Evolutionary conservation across 2,888 invertebrate species (phyloP).

Genomic region (Andrena chrysosceles): DNA sequence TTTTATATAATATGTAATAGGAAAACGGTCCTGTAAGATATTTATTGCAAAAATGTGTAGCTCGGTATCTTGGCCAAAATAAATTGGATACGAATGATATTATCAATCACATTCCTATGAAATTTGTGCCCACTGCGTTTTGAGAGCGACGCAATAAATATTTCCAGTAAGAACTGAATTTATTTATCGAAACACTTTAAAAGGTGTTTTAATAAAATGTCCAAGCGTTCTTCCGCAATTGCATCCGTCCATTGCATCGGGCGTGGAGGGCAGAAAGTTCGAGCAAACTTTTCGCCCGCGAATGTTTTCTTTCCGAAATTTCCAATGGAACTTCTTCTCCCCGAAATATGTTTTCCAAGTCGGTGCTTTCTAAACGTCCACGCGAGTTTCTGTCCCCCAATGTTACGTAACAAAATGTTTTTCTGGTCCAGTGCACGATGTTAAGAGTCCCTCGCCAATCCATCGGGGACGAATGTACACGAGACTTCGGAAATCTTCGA

Average conservation of each 20-base stretch:
- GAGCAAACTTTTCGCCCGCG: constrained; percentile 5
- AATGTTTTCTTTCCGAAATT: constrained; percentile 38
- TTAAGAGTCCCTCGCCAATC: constrained; percentile 47
- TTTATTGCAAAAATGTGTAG: too few species aligned
- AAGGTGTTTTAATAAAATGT: constrained; percentile 8
- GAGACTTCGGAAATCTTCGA: constrained; percentile 34
- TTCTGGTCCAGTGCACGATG: constrained; percentile 28
- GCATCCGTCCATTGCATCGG: neutral
- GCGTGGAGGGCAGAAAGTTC: constrained; percentile 2
- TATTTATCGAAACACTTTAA: neutral
- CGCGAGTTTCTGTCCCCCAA: constrained; percentile 29
- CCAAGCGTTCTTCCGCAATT: constrained; percentile 2
- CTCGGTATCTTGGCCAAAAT: too few species aligned
- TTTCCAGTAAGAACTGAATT: neutral
- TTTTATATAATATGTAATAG: too few species aligned
- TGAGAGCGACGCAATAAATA: neutral
- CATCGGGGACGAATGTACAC: constrained; percentile 30
- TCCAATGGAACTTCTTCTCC: constrained; percentile 41
- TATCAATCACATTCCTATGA: too few species aligned
- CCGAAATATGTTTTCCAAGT: constrained; percentile 51
- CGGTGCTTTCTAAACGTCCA: constrained; percentile 44
- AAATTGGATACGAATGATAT: too few species aligned
- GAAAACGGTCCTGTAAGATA: too few species aligned
- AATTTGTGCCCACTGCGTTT: neutral
- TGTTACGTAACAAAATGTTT: constrained; percentile 58